Evolutionary conservation across 1,140 invertebrate species (phyloP).

Genomic region (silkworm (Bombyx mori)): DNA sequence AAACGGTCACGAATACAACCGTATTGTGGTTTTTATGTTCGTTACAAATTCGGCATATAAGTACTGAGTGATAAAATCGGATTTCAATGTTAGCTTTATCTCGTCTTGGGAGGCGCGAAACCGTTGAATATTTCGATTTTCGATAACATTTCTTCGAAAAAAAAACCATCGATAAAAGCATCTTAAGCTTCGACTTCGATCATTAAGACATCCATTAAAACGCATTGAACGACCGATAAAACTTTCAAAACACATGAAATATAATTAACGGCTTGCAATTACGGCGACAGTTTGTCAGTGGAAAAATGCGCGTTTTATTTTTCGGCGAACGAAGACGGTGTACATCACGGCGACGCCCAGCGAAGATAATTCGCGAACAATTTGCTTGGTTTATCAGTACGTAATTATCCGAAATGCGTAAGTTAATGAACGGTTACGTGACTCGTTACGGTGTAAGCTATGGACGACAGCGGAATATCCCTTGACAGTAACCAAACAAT

Average conservation of each 20-base stretch:
- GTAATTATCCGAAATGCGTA: constrained; percentile 59
- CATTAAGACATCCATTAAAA: constrained; percentile 1
- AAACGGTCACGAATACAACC: no score
- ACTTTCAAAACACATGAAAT: constrained; percentile 17
- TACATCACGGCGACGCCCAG: constrained; percentile 34
- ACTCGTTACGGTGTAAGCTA: constrained; percentile 22
- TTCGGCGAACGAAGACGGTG: constrained; percentile 41
- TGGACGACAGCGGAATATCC: constrained; percentile 5
- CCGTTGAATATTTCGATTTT: no score
- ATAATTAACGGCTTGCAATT: constrained; percentile 24
- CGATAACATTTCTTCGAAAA: no score
- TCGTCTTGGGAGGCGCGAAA: no score
- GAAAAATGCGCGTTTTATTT: constrained; percentile 15
- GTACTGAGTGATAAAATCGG: no score
- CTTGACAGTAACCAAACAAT: no score
- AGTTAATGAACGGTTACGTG: constrained; percentile 52
- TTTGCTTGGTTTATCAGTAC: constrained; percentile 60
- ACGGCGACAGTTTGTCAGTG: constrained; percentile 25
- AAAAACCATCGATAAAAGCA: background rate
- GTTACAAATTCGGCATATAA: no score
- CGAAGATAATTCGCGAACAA: constrained; percentile 51
- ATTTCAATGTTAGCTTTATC: no score
- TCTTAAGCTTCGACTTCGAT: constrained; percentile 2
- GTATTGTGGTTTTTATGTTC: no score
- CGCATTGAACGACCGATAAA: constrained; percentile 6